These are phyloP conservation scores for Corvus cornix DNA, from an alignment of 2,113 vertebrate species.

Conservation along the genomic window DNA sequence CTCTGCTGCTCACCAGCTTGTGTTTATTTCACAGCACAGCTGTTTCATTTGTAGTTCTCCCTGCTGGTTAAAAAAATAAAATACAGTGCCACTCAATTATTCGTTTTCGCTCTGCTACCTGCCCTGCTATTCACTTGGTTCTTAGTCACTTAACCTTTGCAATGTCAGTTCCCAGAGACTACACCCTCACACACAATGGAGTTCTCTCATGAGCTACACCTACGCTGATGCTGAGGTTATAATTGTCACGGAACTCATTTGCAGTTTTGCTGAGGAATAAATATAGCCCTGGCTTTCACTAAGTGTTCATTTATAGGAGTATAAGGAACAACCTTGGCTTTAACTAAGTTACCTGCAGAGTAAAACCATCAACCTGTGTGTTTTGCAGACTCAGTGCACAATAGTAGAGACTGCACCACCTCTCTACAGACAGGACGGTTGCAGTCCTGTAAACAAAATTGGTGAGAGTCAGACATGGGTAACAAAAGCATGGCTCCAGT, in stretches of 20 bases:
- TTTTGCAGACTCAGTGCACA: neutral
- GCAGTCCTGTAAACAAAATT: neutral
- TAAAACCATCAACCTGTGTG: fast-evolving
- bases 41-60: neutral
- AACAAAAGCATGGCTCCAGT: neutral
- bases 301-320: neutral
- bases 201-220: neutral
- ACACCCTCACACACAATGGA: neutral
- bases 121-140: neutral
- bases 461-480: neutral
- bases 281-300: neutral
- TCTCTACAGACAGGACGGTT: neutral
- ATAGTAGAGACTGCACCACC: neutral
- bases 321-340: neutral
- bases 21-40: constrained; percentile 2
- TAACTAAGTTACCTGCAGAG: neutral
- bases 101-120: neutral
- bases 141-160: neutral
- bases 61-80: neutral
- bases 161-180: neutral
- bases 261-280: neutral
- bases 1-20: neutral
- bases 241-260: neutral
- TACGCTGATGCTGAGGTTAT: neutral
- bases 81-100: neutral